Percentiles rank a stretch among this genome's conserved stretches.
phyloP scores from a whole-genome alignment of 1,140 invertebrate genomes.

The Panonychus citri region DNA sequence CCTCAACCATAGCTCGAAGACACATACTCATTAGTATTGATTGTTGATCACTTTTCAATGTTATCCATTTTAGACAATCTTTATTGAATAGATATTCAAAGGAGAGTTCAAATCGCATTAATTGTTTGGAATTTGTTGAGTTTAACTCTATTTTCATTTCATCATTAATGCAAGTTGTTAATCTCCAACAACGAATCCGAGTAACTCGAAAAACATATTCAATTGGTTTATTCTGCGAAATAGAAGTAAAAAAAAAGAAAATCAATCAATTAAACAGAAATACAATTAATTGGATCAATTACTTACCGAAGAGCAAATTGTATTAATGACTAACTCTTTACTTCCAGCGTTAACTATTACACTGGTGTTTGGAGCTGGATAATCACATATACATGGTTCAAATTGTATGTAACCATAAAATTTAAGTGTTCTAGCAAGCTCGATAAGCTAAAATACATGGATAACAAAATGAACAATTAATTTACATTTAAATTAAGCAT shows the following conservation, averaged over 20 bases:
- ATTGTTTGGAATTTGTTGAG: background rate
- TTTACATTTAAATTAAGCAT: too few species aligned
- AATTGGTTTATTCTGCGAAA: conserved; percentile 28
- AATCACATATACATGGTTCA: conserved; percentile 46
- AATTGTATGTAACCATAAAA: conserved; percentile 76
- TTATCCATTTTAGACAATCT: conserved; percentile 76
- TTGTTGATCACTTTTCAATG: conserved; percentile 63
- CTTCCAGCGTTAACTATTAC: conserved; percentile 47
- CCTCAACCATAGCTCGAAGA: conserved; percentile 80
- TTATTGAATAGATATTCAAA: conserved; percentile 89
- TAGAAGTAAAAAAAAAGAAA: background rate
- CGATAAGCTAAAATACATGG: conserved; percentile 61
- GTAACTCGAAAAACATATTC: conserved; percentile 77
- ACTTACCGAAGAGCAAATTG: background rate
- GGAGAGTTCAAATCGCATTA: conserved; percentile 45
- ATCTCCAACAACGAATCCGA: conserved; percentile 83
- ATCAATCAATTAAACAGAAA: conserved; percentile 1
- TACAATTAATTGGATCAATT: background rate
- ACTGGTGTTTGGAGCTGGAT: conserved; percentile 39
- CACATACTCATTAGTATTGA: conserved; percentile 85
- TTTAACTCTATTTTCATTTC: background rate
- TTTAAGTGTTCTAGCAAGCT: conserved; percentile 48
- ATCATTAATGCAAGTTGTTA: conserved; percentile 29
- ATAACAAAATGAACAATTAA: too few species aligned
- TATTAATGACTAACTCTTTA: conserved; percentile 33